Conservation (phyloP, 2,113 vertebrate species). For the Bubo scandiacus region DNA sequence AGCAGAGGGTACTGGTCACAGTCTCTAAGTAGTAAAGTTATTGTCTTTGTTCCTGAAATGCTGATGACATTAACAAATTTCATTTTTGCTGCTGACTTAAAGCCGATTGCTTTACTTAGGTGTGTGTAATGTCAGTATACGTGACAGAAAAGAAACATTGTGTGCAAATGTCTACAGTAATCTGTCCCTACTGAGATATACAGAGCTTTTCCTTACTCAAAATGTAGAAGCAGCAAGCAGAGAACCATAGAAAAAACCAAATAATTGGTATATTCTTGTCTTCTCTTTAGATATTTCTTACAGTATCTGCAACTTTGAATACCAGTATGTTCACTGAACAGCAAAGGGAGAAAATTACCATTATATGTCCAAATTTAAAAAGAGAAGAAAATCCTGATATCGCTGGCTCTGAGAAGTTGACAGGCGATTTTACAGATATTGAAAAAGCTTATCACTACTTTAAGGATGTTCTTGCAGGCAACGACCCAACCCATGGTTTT, state of each 20-base stretch:
- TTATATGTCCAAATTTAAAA: slow-evolving; percentile 59
- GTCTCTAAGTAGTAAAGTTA: not conserved
- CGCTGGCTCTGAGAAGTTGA: slow-evolving; percentile 49
- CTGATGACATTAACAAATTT: not conserved
- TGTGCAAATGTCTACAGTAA: not conserved
- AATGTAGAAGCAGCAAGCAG: not conserved
- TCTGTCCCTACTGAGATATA: not conserved
- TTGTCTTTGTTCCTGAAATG: not conserved
- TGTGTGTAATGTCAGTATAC: not conserved
- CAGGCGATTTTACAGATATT: slow-evolving; percentile 69
- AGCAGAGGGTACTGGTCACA: not conserved
- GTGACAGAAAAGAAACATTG: not conserved
- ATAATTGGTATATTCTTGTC: not conserved
- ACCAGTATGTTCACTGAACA: slow-evolving; percentile 60
- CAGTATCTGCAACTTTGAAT: slow-evolving; percentile 69
- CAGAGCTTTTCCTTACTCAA: not conserved
- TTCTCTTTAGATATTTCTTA: slow-evolving; percentile 74
- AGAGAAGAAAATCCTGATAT: not conserved
- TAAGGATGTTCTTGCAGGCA: slow-evolving; percentile 31
- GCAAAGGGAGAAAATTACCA: slow-evolving; percentile 46
- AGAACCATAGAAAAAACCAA: not conserved
- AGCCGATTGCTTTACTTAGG: not conserved
- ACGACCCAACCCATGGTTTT: not conserved
- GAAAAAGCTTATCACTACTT: slow-evolving; percentile 66
- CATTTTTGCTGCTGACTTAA: not conserved